Conservation (phyloP, 2,888 invertebrate species). For the Drosophila infuscata region DNA sequence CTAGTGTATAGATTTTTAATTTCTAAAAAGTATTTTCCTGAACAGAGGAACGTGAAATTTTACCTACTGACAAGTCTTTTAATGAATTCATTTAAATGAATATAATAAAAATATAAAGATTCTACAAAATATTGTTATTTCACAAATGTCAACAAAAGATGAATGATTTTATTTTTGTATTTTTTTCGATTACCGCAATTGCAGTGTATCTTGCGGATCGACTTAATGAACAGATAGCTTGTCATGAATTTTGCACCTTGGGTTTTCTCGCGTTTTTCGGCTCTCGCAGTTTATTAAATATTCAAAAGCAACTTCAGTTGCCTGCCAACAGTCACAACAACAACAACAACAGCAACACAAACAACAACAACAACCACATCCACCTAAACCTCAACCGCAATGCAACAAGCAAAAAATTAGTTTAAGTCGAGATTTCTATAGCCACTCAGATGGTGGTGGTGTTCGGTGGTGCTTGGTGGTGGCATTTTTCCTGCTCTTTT, state of each 20-base stretch:
- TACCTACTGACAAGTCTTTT: too few species aligned
- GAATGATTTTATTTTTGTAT: neutral
- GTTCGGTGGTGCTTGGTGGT: neutral
- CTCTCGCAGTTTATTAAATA: constrained; percentile 74
- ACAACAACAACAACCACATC: constrained; percentile 8
- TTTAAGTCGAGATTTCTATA: constrained; percentile 76
- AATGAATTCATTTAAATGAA: neutral
- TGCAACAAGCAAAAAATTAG: constrained; percentile 77
- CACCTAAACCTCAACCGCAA: constrained; percentile 27
- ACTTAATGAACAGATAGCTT: neutral
- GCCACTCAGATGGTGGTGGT: constrained; percentile 26
- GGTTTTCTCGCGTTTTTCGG: constrained; percentile 39
- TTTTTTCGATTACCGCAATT: too few species aligned
- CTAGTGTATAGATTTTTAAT: too few species aligned
- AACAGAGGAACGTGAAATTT: too few species aligned
- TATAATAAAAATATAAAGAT: neutral
- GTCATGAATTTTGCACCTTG: constrained; percentile 7
- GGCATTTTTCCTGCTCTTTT: neutral
- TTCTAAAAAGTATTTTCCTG: too few species aligned
- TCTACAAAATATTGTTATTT: neutral
- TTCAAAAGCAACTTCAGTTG: constrained; percentile 68
- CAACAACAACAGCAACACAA: constrained; percentile 3
- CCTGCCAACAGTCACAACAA: constrained; percentile 38
- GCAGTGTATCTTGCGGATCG: constrained; percentile 29
- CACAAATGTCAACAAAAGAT: too few species aligned